Evolutionary conservation across 2,113 vertebrate species (phyloP), one percentile per base, ranked within the genome.

Genomic region (Tauraco erythrolophus): DNA sequence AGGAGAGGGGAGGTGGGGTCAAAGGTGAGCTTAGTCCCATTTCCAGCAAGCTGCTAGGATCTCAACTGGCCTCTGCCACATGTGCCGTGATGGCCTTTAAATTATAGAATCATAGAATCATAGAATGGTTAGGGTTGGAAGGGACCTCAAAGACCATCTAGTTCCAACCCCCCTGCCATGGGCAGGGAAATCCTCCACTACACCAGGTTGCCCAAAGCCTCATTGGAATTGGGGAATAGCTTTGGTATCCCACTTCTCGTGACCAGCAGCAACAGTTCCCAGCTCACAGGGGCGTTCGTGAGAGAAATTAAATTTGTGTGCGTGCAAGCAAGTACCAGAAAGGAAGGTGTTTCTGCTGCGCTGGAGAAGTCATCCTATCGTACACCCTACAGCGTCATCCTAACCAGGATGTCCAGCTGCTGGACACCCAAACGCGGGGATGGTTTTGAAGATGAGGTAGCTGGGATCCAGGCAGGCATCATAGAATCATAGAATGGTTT

Each of bases 371-470:
- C 54, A 41, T 31, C 48, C 25, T 57, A 54, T 66, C 18, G 21
- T 78, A 14, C 50, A 56, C 10, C n/a, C 28, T 62, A 15, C 37
- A 45, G 37, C 0, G 0, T 11, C 66, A 31, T 41, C 50, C 27
- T 9, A 21, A 62, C 11, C 54, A n/a, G n/a, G n/a, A n/a, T n/a
- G n/a, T n/a, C n/a, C n/a, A 30, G 45, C 28, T 61, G 58, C 70
- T 50, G 7, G 3, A 30, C 39, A 51, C 41, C 35, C 39, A 79
- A 53, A 75, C 0, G 0, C 0, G 1, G 39, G 28, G 31, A 39
- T 23, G 8, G 0, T 13, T 53, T 76, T 69, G 51, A 79, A 48
- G 19, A 66, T 0, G 2, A 78, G 11, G 31, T 54, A 64, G 25
- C 51, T 74, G 51, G 41, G 35, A 74, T 65, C 13, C 2, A 3